Conservation (phyloP, 2,888 invertebrate genomes). For the Troglohyphantes excavatus region DNA sequence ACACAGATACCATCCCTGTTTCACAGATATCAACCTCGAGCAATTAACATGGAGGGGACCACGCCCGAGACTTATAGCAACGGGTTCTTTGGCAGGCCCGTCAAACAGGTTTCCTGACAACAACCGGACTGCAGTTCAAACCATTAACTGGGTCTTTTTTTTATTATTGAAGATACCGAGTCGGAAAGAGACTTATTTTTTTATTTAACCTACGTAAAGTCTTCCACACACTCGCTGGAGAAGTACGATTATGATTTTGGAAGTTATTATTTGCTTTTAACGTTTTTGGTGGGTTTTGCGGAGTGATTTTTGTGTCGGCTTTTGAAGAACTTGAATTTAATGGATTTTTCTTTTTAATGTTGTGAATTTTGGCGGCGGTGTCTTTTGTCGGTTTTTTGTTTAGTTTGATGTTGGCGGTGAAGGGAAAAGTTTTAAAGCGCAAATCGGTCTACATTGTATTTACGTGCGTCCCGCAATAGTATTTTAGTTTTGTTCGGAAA, state of each 20-base stretch:
- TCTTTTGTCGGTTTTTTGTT: too few species aligned
- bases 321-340: neutral
- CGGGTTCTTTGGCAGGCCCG: slow-evolving; percentile 39
- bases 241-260: slow-evolving; percentile 13
- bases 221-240: neutral
- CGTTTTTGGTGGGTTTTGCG: neutral
- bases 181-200: neutral
- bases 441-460: too few species aligned
- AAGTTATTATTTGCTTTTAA: slow-evolving; percentile 24
- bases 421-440: neutral
- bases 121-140: slow-evolving; percentile 61
- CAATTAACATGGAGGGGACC: slow-evolving; percentile 60
- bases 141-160: slow-evolving; percentile 56
- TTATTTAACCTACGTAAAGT: neutral
- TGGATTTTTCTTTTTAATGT: neutral
- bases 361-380: neutral
- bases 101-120: slow-evolving; percentile 67
- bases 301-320: too few species aligned
- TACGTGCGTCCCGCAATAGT: too few species aligned
- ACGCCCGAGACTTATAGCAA: slow-evolving; percentile 56
- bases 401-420: neutral
- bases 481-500: too few species aligned
- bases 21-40: slow-evolving; percentile 27
- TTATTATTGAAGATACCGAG: neutral
- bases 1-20: slow-evolving; percentile 1